Evolutionary conservation across 1,140 invertebrate genomes (phyloP).

Genomic region (Babylonia areolata): DNA sequence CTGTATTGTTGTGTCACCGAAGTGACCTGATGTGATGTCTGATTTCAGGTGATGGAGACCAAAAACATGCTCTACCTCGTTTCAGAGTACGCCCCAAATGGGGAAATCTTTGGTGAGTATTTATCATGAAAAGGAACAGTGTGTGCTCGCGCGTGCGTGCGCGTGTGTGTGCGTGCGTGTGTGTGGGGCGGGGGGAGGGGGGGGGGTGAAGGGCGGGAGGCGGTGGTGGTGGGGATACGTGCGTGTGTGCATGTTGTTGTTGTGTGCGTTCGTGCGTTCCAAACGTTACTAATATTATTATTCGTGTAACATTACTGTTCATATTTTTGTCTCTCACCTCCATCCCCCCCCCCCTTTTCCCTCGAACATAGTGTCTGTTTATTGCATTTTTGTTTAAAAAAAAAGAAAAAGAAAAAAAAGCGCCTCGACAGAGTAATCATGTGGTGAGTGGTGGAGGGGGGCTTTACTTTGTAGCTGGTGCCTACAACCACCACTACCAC

Average conservation of each 20-base stretch:
- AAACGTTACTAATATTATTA: too few species aligned
- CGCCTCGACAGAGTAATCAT: too few species aligned
- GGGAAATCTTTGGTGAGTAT: conserved; percentile 94
- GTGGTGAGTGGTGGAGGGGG: too few species aligned
- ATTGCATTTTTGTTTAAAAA: too few species aligned
- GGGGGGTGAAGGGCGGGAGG: background rate
- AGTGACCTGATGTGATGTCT: background rate
- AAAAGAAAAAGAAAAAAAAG: too few species aligned
- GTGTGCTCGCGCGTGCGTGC: background rate
- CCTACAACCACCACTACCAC: too few species aligned
- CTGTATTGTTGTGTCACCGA: background rate
- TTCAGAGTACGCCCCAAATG: conserved; percentile 95
- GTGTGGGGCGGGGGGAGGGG: background rate
- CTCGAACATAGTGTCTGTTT: too few species aligned
- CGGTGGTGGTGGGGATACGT: background rate
- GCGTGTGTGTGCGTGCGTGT: conserved; percentile 17
- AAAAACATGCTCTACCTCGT: conserved; percentile 96
- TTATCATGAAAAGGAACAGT: too few species aligned
- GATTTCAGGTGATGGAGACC: conserved; percentile 90
- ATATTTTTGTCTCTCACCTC: too few species aligned
- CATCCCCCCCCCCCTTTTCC: too few species aligned
- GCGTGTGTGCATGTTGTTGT: background rate
- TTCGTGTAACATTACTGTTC: too few species aligned
- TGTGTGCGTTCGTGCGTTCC: background rate
- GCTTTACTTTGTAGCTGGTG: too few species aligned